Base-by-base conservation (phyloP, 2,888 invertebrate species). In the Orgyia antiqua region DNA sequence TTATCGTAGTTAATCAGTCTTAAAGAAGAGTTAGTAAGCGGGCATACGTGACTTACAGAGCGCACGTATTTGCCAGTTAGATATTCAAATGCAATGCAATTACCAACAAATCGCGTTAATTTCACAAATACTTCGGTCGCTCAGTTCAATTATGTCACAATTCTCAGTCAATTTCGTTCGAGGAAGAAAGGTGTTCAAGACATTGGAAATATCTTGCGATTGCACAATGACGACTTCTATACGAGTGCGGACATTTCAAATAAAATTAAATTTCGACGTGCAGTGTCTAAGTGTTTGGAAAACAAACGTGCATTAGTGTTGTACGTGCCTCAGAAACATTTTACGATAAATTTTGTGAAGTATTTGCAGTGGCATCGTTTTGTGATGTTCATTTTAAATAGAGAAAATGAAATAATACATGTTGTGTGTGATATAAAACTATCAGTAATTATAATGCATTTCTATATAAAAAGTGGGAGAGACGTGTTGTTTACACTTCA, bases 61-160 rank as follows among this genome's bases (percentile, higher is more conserved):
- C 32, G 35, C 42, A 43, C 42, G 4, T 23, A 10, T 6, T 23
- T 40, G 45, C 45, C 56, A 29, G n/a, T 31, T 43, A 36, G 10
- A 23, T 17, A 24, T 15, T 33, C 10, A 29, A 33, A 11, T 50
- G 58, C 38, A 40, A 84, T 84, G 84, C 84, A 80, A 42, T 45
- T 79, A 40, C 68, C 83, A 29, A 70, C 70, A 9, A 76, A 53
- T 48, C 73, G 84, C 23, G 74, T 84, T 4, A 75, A 82, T 53
- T 83, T 84, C 41, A 75, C 76, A 1, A 78, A 45, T 38, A 51
- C 71, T 1, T 73, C 83, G 3, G 67, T 79, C 18, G 66, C 79
- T 2, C 78, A 84, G 35, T 77, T 74, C 33, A 86, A 77, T 50
- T 84, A 86, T 45, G 71, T 78, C 4, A 71, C 77, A 36, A 74